Evolutionary conservation across 1,140 invertebrate species (phyloP), one percentile per base, ranked within the genome.

Genomic region (Drosophila fuyamai): DNA sequence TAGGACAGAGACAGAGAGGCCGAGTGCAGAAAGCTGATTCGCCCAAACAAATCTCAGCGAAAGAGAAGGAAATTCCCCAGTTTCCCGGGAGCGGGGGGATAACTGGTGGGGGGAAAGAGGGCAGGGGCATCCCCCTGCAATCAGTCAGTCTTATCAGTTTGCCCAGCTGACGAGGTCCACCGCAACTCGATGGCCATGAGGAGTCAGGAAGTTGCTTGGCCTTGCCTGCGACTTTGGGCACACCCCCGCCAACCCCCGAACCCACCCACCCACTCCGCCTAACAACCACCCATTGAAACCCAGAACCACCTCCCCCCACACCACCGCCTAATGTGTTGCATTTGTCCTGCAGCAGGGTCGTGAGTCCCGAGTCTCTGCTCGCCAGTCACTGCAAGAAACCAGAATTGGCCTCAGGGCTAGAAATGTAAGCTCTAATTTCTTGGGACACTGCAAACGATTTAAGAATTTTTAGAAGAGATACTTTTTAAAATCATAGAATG

Each of bases 321-420:
- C 18, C 43, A 43, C 18, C 43, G 65, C 81, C 50, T 65, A 79
- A 82, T 78, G 65, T 80, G 76, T 66, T 79, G 68, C 61, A 79
- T 56, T 79, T 60, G 56, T 74, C 75, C 74, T 61, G 77, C 55
- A 73, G 73, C 79, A 57, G 68, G 61, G 68, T 81, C 79, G 79
- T 78, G 75, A 81, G 79, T 35, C 27, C 27, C 12, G 50, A 14
- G 23, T 61, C 35, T 23, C 44, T 29, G 18, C 29, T 35, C 44
- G 16, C 7, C 40, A 75, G 65, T 56, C 67, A 73, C 50, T 74
- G 75, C 55, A 54, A 60, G 59, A 66, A 65, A 68, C 47, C 50
- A 32, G 50, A 51, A 38, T 29, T 29, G 10, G 18, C 47, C 23
- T 23, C 18, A 54, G 32, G 57, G 47, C 57, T 36, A 60, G 51